These are phyloP conservation scores for Hirtodrosophila alboralis DNA, from an alignment of 2,888 invertebrate species.

Conservation along the genomic window DNA sequence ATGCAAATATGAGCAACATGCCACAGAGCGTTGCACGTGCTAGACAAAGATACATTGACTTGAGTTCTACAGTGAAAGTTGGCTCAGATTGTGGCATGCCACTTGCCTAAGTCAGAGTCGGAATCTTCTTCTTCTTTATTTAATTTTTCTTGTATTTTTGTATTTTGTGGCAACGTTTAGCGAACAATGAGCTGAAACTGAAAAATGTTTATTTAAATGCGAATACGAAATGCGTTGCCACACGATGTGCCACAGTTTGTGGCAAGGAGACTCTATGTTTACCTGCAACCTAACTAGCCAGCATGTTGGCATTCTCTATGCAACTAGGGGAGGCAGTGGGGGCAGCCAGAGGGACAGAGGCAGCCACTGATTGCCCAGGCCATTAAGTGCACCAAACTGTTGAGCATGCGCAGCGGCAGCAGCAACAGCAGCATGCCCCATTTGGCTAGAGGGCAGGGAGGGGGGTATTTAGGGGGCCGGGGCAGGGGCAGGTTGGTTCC, in stretches of 20 bases:
- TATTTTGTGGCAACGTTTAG: conserved; percentile 43
- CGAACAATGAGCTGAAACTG: conserved; percentile 63
- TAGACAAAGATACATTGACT: conserved; percentile 55
- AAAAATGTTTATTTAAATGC: conserved; percentile 78
- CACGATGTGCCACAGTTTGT: conserved; percentile 7
- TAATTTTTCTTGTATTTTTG: no score
- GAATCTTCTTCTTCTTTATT: no score
- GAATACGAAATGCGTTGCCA: conserved; percentile 65
- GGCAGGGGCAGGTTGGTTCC: conserved; percentile 9
- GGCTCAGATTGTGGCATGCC: conserved; percentile 32
- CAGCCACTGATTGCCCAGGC: conserved; percentile 72
- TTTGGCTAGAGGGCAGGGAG: conserved; percentile 37
- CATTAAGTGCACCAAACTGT: conserved; percentile 74
- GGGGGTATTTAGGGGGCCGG: neutral
- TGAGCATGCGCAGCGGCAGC: conserved; percentile 69
- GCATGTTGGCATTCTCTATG: conserved; percentile 52
- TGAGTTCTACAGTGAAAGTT: conserved; percentile 70
- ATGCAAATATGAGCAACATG: conserved; percentile 59
- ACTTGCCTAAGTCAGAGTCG: conserved; percentile 44
- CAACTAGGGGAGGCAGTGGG: conserved; percentile 7
- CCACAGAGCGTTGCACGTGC: conserved; percentile 59
- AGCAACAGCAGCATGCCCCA: conserved; percentile 45
- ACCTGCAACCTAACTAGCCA: conserved; percentile 65
- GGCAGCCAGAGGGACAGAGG: no score
- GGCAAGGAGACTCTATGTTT: conserved; percentile 19